Evolutionary conservation across 2,113 vertebrate genomes (phyloP).

Genomic region (Clupea harengus): DNA sequence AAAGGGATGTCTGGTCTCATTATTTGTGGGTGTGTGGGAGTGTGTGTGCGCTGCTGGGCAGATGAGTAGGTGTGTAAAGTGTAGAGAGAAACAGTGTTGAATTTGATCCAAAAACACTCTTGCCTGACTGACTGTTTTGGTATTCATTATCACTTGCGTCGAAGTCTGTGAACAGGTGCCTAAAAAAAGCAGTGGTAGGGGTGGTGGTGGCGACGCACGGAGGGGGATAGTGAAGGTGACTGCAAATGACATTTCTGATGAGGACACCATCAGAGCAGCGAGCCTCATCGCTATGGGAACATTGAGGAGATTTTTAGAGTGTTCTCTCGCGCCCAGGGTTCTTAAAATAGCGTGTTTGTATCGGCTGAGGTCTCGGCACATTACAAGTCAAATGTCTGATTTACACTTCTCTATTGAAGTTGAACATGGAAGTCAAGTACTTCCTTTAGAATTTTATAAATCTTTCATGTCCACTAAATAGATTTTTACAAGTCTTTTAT

Average conservation of each 20-base stretch:
- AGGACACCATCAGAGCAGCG: constrained; percentile 6
- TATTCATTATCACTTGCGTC: background rate
- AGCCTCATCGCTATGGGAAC: background rate
- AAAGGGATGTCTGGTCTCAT: background rate
- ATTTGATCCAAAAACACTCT: background rate
- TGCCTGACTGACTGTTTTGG: background rate
- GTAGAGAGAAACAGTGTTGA: too few species aligned
- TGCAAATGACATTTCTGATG: constrained; percentile 4
- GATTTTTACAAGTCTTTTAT: background rate
- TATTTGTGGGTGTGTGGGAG: background rate
- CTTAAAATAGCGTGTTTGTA: background rate
- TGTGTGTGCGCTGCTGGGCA: background rate
- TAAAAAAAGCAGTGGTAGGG: background rate
- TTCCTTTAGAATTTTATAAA: background rate
- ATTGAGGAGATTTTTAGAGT: background rate
- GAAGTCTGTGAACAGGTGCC: background rate
- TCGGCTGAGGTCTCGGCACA: background rate
- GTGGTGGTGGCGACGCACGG: background rate
- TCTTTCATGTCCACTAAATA: too few species aligned
- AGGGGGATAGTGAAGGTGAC: background rate
- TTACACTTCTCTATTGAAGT: background rate
- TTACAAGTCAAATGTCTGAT: background rate
- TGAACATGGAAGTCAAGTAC: background rate
- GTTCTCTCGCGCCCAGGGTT: background rate
- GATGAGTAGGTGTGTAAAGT: too few species aligned